phyloP scores from a whole-genome alignment of 2,797 vertebrate species.

The Galago senegalensis region DNA sequence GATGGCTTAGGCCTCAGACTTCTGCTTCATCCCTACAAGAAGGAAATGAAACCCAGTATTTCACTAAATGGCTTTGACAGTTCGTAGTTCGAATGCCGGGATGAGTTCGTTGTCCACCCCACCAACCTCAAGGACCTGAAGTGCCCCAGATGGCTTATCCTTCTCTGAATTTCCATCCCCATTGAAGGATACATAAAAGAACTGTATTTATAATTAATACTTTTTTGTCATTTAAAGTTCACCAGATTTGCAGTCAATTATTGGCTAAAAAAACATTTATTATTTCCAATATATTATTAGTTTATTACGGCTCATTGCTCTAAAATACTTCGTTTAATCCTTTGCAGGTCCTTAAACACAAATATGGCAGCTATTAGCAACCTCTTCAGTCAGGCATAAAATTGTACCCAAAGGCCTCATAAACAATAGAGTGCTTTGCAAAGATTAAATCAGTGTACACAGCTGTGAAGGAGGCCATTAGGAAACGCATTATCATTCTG shows the following conservation, averaged over 20 bases:
- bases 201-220: conserved; percentile 88
- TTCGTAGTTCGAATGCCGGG: not conserved
- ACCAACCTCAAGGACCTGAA: not conserved
- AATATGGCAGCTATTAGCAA: conserved; percentile 94
- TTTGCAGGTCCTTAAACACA: conserved; percentile 92
- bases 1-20: not conserved
- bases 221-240: conserved; percentile 90
- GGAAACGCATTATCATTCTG: conserved; percentile 90
- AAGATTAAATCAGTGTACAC: conserved; percentile 93
- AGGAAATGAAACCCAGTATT: conserved; percentile 74
- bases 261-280: conserved; percentile 90
- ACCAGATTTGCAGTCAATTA: conserved; percentile 89
- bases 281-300: conserved; percentile 92
- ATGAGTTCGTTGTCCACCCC: not conserved
- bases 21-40: not conserved
- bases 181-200: conserved; percentile 78
- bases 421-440: conserved; percentile 92
- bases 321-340: conserved; percentile 91
- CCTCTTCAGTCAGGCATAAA: conserved; percentile 94
- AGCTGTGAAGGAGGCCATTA: conserved; percentile 91
- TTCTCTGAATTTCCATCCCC: conserved; percentile 73
- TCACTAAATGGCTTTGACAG: conserved; percentile 55
- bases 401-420: conserved; percentile 94
- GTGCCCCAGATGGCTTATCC: not conserved
- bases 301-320: conserved; percentile 92